Base-by-base conservation (phyloP, 2,888 invertebrate genomes). In the Chalcosyrphus nemorum region DNA sequence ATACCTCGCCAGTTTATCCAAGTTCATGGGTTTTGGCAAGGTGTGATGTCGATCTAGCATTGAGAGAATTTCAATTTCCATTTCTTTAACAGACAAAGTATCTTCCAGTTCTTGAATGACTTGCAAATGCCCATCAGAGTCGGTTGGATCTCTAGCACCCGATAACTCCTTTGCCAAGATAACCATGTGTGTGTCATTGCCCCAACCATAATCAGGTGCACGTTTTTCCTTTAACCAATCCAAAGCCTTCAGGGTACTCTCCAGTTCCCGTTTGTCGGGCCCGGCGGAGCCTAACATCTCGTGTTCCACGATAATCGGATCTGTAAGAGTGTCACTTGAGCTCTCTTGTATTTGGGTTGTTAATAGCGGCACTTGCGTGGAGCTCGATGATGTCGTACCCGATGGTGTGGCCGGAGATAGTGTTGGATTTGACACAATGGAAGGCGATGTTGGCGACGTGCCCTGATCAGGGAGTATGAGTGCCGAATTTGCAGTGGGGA, bases 21-120 rank as follows among this genome's bases (percentile, higher is more conserved):
- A 86, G 87, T 95, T 94, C 1, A 95, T 94, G 0, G 96, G 94
- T 0, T 96, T 95, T 13, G 96, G 94, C 0, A 95, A 93, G 87
- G 96, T 96, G 88, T 95, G 95, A 90, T 96, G 96, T 89, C 96
- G 95, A 93, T 96, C 96, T 87, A 97, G 93, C 92, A 96, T 94
- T 63, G 97, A 93, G 59, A 97, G 93, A 77, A 97, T 95, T 89
- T 97, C 97, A 61, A 97, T 94, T 91, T 97, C 97, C 95, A 97
- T 95, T 90, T 97, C 96, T 89, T 97, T 97, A 29, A 95, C 94
- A 15, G 95, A 95, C 57, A 97, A 93, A 90, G 88, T 89, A 45
- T 91, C 90, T 87, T 92, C 92, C 29, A 92, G 88, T 35, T 92
- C 92, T 78, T 91, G 89, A 61, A 92, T 92, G 38, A 91, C 86